A percentile compares a stretch with the other conserved stretches of the same genome.
Evolutionary conservation across 2,113 vertebrate genomes (phyloP).

Genomic region (Nibea albiflora): DNA sequence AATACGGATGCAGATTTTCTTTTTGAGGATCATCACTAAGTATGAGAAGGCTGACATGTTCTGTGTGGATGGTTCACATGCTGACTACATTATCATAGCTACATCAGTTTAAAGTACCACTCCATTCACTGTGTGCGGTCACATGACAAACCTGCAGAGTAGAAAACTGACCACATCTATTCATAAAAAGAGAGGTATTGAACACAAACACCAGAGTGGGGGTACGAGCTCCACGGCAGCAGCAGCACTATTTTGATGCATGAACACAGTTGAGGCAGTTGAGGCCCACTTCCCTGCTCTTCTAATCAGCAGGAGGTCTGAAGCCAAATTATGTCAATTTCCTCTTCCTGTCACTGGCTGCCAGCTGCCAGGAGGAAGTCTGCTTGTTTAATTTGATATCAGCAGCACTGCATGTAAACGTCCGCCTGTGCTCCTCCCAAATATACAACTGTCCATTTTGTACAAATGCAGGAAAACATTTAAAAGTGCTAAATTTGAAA

Average conservation of each 20-base stretch:
- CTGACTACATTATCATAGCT: not conserved
- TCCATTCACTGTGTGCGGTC: not conserved
- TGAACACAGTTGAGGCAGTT: conserved; percentile 11
- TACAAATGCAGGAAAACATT: conserved; percentile 19
- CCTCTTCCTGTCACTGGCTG: conserved; percentile 37
- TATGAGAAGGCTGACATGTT: not conserved
- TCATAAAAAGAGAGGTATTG: conserved; percentile 26
- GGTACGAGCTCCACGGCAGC: not conserved
- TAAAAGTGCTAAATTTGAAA: conserved; percentile 36
- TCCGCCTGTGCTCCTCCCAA: conserved; percentile 15
- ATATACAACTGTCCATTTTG: conserved; percentile 31
- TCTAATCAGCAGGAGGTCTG: conserved; percentile 18
- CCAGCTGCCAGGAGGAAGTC: conserved; percentile 37
- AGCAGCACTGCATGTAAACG: not conserved
- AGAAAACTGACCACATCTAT: not conserved
- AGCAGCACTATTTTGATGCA: conserved; percentile 20
- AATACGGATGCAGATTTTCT: not conserved
- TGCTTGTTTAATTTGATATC: not conserved
- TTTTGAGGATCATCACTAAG: not conserved
- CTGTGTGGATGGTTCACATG: not conserved
- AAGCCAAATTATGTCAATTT: conserved; percentile 3
- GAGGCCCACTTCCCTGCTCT: conserved; percentile 10
- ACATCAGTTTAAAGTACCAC: not conserved
- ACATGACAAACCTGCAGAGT: not conserved
- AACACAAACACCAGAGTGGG: conserved; percentile 1